Evolutionary conservation across 2,113 vertebrate genomes (phyloP), one percentile per base, ranked within the genome.

Genomic region (Brachyistius frenatus): DNA sequence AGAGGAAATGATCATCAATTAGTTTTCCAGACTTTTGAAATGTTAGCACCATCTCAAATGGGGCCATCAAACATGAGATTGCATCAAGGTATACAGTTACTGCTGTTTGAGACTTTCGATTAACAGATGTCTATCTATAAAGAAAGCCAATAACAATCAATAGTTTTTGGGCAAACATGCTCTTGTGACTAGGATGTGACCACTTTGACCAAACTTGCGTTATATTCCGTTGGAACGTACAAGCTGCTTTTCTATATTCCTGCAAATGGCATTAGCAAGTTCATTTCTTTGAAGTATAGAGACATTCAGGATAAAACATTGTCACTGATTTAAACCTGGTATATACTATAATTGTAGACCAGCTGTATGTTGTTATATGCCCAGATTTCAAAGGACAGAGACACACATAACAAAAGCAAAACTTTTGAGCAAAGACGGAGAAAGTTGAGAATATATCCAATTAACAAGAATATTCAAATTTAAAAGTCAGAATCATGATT

Each of bases 1-100:
- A 80, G 61, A 88, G 76, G 67, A 85, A 86, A 89, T 86, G 76
- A 88, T 83, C 16, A 16, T 8, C 80, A 86, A 85, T 91, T 91
- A 89, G 86, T 87, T 91, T 90, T 78, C 39, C 56, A 62, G 37
- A 80, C 78, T 80, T 82, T 71, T 82, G 33, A 89, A 90, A 89
- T 91, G 86, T 90, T 89, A 91, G 82, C 81, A 76, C 66, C 74
- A 53, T 68, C 60, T 81, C 63, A 66, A 72, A 74, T 76, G 67
- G 55, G 76, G 7, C 61, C 61, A 50, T 83, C 39, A 77, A 76
- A 86, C 81, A 83, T 76, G 57, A 41, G 32, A 84, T 57, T 82
- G 78, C 44, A 86, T 66, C 84, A 76, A 23, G 4, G 44, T 66
- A 2, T 47, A 63, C 41, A n/a, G 50, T 84, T 83, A 80, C 49